These are phyloP conservation scores for Nymphicus hollandicus DNA, from an alignment of 2,113 vertebrate species.

Conservation along the genomic window DNA sequence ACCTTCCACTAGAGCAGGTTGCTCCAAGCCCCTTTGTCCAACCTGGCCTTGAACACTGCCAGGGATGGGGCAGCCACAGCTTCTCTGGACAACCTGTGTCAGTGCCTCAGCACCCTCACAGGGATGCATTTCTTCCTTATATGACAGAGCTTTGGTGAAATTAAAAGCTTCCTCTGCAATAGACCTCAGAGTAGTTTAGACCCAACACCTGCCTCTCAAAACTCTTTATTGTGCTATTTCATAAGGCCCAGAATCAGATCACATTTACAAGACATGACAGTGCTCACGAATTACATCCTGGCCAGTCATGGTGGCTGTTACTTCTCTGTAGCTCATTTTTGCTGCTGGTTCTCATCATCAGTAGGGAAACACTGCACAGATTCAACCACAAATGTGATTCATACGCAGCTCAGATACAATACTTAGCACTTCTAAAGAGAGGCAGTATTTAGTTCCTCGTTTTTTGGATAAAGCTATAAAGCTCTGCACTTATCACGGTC, in stretches of 20 bases:
- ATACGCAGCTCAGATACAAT: background rate
- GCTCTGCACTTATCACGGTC: background rate
- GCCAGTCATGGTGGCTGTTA: background rate
- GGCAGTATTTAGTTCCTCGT: background rate
- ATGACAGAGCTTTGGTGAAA: background rate
- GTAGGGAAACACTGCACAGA: background rate
- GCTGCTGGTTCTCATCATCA: background rate
- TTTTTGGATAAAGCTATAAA: background rate
- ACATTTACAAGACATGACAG: background rate
- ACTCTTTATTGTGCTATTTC: background rate
- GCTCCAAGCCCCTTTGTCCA: background rate
- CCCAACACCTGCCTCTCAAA: background rate
- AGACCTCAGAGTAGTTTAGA: background rate
- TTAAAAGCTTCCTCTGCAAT: background rate
- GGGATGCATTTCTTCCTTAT: background rate
- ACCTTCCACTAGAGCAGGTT: background rate
- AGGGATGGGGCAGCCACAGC: background rate
- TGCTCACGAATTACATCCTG: background rate
- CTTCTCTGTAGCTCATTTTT: background rate
- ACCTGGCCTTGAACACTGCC: background rate
- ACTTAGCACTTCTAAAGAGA: background rate
- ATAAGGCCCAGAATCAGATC: background rate
- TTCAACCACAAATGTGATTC: background rate
- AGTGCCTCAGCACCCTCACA: background rate
- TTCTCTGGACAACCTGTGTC: background rate